Conservation (phyloP, 2,113 vertebrate genomes). For the Stegostoma tigrinum region DNA sequence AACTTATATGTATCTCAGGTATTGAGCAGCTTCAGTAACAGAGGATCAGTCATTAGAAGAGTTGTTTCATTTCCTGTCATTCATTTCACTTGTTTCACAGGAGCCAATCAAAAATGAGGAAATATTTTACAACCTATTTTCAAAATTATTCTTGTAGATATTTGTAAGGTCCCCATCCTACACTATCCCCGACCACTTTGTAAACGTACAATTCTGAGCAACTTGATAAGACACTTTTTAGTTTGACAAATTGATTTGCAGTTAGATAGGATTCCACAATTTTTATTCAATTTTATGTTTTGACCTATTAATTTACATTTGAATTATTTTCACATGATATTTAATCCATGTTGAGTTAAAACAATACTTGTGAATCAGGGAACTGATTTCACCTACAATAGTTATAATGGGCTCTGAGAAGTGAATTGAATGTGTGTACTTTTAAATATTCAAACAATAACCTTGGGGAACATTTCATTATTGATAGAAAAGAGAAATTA, state of each 20-base stretch:
- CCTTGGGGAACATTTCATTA: neutral
- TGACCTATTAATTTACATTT: neutral
- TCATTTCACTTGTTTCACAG: neutral
- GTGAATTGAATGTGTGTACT: neutral
- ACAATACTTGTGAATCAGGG: neutral
- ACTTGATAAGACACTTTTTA: neutral
- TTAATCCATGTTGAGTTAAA: neutral
- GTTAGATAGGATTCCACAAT: neutral
- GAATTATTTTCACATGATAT: neutral
- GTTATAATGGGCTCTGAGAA: neutral
- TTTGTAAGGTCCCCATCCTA: neutral
- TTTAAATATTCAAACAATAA: neutral
- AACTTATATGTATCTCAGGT: neutral
- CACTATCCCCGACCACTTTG: neutral
- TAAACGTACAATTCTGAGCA: neutral
- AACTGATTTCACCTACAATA: neutral
- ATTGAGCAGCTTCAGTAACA: neutral
- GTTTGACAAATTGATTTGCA: neutral
- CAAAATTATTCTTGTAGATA: neutral
- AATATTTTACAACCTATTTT: neutral
- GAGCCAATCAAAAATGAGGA: neutral
- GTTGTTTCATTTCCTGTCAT: neutral
- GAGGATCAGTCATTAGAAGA: neutral
- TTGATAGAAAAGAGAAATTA: neutral
- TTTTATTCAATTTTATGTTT: neutral